Conservation (phyloP, 2,888 invertebrate species). For the Diaprepes abbreviatus region DNA sequence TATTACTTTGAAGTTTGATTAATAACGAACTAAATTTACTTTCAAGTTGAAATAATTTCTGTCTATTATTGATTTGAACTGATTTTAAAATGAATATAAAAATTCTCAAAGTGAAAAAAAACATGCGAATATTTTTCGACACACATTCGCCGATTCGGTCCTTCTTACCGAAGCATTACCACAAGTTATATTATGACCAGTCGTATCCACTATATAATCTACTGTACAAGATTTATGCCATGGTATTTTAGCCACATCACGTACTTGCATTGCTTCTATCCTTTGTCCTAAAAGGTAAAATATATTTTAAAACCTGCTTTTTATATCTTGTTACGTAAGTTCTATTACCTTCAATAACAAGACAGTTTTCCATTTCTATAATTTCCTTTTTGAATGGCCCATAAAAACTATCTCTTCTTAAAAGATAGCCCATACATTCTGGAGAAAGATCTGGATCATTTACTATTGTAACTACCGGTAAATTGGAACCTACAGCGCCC, state of each 20-base stretch:
- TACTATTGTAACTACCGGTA: conserved; percentile 48
- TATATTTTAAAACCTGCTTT: too few relatives aligned
- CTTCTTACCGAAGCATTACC: conserved; percentile 48
- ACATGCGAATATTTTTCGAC: too few relatives aligned
- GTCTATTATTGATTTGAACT: too few relatives aligned
- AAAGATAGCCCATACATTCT: conserved; percentile 44
- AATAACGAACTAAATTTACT: too few relatives aligned
- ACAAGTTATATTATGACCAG: conserved; percentile 49
- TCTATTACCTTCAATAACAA: conserved; percentile 46
- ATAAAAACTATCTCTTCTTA: conserved; percentile 50
- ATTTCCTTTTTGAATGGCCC: conserved; percentile 47
- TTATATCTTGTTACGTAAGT: too few relatives aligned
- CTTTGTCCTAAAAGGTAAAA: conserved; percentile 42
- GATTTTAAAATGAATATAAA: too few relatives aligned
- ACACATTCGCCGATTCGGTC: too few relatives aligned
- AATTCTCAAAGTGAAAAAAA: too few relatives aligned
- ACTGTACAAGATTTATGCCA: conserved; percentile 49
- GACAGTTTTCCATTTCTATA: conserved; percentile 46
- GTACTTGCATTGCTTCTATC: conserved; percentile 45
- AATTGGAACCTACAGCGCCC: conserved; percentile 40
- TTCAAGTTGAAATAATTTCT: too few relatives aligned
- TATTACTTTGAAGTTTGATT: too few relatives aligned
- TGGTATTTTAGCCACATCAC: conserved; percentile 47
- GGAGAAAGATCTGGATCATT: conserved; percentile 50
- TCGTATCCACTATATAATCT: conserved; percentile 52